These are phyloP conservation scores for Meiosimyza platycephala DNA, from an alignment of 2,888 invertebrate species.

Conservation along the genomic window DNA sequence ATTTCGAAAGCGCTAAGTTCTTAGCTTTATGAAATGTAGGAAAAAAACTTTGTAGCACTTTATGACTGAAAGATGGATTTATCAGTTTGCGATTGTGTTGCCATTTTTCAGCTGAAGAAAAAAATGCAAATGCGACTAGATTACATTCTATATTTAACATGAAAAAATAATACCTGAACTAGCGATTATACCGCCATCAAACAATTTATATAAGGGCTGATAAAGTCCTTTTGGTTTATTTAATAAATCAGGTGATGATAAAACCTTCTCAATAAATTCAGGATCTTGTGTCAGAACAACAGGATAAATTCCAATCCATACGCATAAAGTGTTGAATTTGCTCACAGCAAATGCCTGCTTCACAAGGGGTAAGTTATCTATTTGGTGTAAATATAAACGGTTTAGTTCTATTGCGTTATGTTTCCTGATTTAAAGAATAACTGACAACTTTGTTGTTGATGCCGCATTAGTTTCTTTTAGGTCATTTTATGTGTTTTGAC, in stretches of 20 bases:
- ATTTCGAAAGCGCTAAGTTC: conserved; percentile 27
- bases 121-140: neutral
- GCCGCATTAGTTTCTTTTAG: too few species aligned
- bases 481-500: too few species aligned
- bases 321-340: conserved; percentile 36
- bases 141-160: neutral
- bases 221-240: conserved; percentile 41
- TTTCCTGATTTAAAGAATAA: too few species aligned
- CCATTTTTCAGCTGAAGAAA: conserved; percentile 34
- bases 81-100: conserved; percentile 39
- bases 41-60: conserved; percentile 38
- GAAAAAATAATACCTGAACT: conserved; percentile 36
- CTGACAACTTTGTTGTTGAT: too few species aligned
- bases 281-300: conserved; percentile 44
- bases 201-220: conserved; percentile 10
- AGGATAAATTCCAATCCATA: conserved; percentile 45
- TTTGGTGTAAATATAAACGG: too few species aligned
- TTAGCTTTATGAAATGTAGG: conserved; percentile 41
- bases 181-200: conserved; percentile 38
- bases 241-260: conserved; percentile 44
- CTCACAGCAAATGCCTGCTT: conserved; percentile 29
- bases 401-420: too few species aligned
- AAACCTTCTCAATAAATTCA: conserved; percentile 42
- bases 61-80: conserved; percentile 41
- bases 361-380: neutral